Percentiles rank a stretch among this genome's conserved stretches.
These are phyloP conservation scores for Grallaria varia DNA, from an alignment of 2,113 vertebrate genomes.

Conservation along the genomic window DNA sequence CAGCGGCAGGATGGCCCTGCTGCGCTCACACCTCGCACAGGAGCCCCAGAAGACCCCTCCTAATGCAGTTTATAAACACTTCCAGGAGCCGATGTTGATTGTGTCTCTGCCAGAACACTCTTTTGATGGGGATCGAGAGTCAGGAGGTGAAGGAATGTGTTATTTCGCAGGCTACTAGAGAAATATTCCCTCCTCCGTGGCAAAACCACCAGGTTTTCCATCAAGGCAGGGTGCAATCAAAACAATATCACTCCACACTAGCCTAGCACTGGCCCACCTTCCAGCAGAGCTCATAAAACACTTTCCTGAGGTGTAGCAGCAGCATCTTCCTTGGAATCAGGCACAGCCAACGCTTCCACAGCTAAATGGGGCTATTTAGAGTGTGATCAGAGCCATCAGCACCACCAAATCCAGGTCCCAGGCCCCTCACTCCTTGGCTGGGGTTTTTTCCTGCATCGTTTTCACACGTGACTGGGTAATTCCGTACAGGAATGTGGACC, in stretches of 20 bases:
- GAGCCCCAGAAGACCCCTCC: not conserved
- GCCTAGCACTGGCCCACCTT: not conserved
- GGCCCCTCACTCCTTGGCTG: not conserved
- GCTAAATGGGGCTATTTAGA: not conserved
- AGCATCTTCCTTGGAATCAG: not conserved
- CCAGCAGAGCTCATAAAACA: not conserved
- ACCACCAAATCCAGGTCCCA: not conserved
- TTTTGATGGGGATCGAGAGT: not conserved
- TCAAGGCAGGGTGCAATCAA: not conserved
- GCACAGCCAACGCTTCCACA: not conserved
- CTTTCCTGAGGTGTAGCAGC: not conserved
- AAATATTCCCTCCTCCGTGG: not conserved
- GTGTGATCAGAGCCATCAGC: not conserved
- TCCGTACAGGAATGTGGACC: not conserved
- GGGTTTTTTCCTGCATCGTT: not conserved
- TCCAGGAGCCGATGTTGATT: not conserved
- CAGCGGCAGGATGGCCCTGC: not conserved
- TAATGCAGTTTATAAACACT: not conserved
- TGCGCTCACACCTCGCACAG: not conserved
- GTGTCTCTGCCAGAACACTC: not conserved
- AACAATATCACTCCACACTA: not conserved
- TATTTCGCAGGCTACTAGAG: not conserved
- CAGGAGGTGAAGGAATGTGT: not conserved
- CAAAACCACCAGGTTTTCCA: not conserved
- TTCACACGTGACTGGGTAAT: not conserved